Conservation (phyloP, 2,797 vertebrate species). For the Natrix natrix region DNA sequence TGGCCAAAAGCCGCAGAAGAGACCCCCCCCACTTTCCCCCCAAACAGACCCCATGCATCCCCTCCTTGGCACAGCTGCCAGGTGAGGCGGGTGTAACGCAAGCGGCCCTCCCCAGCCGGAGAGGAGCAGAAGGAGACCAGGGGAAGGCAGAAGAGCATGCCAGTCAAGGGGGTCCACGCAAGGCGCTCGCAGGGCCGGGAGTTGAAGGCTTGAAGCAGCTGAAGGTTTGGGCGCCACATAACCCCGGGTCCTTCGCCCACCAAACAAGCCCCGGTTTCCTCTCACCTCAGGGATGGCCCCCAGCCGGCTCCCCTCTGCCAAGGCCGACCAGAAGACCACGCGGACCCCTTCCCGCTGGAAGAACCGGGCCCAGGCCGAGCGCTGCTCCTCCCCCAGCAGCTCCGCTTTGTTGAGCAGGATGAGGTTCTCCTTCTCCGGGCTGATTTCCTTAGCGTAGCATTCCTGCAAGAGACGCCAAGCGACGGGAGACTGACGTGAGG, state of each 20-base stretch:
- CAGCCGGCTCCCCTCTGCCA: constrained; percentile 79
- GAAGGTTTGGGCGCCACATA: too few relatives aligned
- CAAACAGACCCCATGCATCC: background rate
- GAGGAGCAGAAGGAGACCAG: too few relatives aligned
- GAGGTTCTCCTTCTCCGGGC: constrained; percentile 86
- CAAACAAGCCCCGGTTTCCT: background rate
- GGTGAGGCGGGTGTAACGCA: rapidly evolving
- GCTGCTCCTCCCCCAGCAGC: constrained; percentile 84
- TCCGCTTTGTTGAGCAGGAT: constrained; percentile 95
- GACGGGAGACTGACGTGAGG: background rate
- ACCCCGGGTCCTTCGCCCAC: too few relatives aligned
- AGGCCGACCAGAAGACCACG: constrained; percentile 95
- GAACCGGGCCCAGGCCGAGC: constrained; percentile 82
- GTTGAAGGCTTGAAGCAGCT: too few relatives aligned
- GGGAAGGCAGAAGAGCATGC: background rate
- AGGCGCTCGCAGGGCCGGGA: too few relatives aligned
- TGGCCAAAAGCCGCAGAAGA: background rate
- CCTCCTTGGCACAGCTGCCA: background rate
- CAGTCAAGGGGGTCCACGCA: background rate
- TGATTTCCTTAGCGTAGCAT: constrained; percentile 85
- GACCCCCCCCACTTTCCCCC: background rate
- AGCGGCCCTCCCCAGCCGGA: too few relatives aligned
- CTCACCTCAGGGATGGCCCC: constrained; percentile 79
- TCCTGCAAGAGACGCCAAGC: constrained; percentile 74
- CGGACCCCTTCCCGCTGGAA: constrained; percentile 86